Evolutionary conservation across 2,888 invertebrate genomes (phyloP), one percentile per base, ranked within the genome.

Genomic region (Hydrotaea cyrtoneurina): DNA sequence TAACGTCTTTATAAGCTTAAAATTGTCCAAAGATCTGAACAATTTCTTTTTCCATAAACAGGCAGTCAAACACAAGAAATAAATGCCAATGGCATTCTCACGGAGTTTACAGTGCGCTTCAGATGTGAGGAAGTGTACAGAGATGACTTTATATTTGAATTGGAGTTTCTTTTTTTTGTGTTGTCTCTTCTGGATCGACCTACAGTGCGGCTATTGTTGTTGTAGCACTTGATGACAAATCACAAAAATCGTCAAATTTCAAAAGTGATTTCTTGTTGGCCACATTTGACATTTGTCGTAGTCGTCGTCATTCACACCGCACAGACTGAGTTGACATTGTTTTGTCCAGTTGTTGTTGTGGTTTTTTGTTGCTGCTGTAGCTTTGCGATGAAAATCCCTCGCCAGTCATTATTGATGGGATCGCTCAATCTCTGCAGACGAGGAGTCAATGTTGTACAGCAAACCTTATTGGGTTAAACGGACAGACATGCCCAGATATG

Each of bases 381-480:
- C 57, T 82, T 73, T 36, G 26, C 57, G 26, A 64, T 64, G 1
- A 77, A 74, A 57, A 78, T 72, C 62, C 66, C 19, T 62, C 55
- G 66, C 72, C 23, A 80, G 75, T 80, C 83, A 76, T 84, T 84
- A 84, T 78, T 80, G 80, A 84, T 84, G 80, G 75, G 78, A 84
- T 80, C 59, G 74, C 80, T 84, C 78, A 80, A 84, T 80, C 31
- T 31, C 31, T 31, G 31, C 74, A 64, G 78, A 78, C 69, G 72
- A 76, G 78, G 78, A 78, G 55, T 72, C 75, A 72, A 64, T 75
- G 2, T 19, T 17, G 31, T 31, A 7, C 31, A 7, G 31, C 31
- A 31, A 31, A 31, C 31, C 3, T 13, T 15, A 10, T 21, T 36
- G 39, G 43, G 62, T 23, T 19, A 66, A 13, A 66, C 43, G 66